Evolutionary conservation across 2,797 vertebrate species (phyloP).

Genomic region (Dryobates pubescens): DNA sequence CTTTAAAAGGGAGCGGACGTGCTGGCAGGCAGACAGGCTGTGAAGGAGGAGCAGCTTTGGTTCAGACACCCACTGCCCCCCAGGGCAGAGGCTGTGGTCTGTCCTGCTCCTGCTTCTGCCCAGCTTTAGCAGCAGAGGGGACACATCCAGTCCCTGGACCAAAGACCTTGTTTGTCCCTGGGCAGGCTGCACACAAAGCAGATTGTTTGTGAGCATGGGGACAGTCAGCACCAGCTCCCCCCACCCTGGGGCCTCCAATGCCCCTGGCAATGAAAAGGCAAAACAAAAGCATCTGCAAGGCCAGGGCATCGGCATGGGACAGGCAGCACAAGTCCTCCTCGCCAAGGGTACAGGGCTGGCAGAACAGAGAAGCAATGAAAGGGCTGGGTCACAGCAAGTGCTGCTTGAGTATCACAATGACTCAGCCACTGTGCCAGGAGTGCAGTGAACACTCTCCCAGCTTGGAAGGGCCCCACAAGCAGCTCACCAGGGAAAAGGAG

Average conservation of each 20-base stretch:
- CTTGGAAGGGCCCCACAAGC: background rate
- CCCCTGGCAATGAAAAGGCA: background rate
- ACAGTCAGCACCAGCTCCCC: background rate
- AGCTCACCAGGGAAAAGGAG: accelerated
- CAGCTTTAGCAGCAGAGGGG: background rate
- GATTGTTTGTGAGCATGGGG: background rate
- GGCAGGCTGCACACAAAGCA: conserved; percentile 25
- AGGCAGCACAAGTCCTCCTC: background rate
- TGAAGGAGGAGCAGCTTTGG: background rate
- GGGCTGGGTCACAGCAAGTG: background rate
- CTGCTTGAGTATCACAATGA: background rate
- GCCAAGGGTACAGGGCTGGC: accelerated
- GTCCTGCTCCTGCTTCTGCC: background rate
- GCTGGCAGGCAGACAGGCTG: background rate
- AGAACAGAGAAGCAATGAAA: background rate
- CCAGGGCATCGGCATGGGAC: background rate
- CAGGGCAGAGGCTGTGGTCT: background rate
- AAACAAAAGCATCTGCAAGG: conserved; percentile 12
- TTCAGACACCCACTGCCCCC: background rate
- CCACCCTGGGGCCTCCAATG: background rate
- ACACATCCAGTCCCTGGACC: background rate
- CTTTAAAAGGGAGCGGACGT: conserved; percentile 59
- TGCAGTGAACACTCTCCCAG: background rate
- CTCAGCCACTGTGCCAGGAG: background rate
- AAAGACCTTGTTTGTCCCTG: background rate